Evolutionary conservation across 2,797 vertebrate genomes (phyloP).

Genomic region (Lacerta viridis): DNA sequence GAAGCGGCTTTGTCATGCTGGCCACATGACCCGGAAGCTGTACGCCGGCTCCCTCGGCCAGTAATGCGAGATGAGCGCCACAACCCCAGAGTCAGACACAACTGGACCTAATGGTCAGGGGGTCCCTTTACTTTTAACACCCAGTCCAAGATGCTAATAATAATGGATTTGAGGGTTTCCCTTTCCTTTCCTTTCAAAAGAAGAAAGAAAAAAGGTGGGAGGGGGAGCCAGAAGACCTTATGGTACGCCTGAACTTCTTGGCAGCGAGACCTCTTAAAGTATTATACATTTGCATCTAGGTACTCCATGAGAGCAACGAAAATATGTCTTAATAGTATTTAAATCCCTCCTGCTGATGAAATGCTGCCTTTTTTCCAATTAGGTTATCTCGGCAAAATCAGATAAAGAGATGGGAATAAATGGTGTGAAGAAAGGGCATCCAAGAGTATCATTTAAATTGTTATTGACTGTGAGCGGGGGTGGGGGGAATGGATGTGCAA

Average conservation of each 20-base stretch:
- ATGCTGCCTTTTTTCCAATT: conserved; percentile 73
- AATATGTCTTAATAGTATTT: conserved; percentile 77
- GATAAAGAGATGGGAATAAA: conserved; percentile 74
- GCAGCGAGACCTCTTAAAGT: conserved; percentile 72
- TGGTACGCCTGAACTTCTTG: conserved; percentile 71
- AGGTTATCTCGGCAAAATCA: conserved; percentile 77
- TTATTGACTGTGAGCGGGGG: conserved; percentile 68
- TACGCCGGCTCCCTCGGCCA: no score
- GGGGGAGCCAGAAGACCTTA: conserved; percentile 59
- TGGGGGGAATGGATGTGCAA: conserved; percentile 13
- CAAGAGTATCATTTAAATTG: conserved; percentile 75
- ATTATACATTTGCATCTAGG: conserved; percentile 74
- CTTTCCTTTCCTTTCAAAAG: not conserved
- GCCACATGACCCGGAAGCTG: no score
- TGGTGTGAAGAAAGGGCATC: conserved; percentile 69
- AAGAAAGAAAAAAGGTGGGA: conserved; percentile 45
- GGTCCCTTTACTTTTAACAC: conserved; percentile 45
- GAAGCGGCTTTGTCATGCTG: no score
- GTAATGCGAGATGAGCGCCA: no score
- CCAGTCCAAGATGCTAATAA: conserved; percentile 70
- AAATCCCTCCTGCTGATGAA: conserved; percentile 74
- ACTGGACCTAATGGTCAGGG: no score
- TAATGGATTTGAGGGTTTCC: conserved; percentile 63
- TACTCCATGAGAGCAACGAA: conserved; percentile 76
- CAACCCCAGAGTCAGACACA: no score